These are phyloP conservation scores for Chaetodon trifascialis DNA, from an alignment of 2,113 vertebrate genomes.

Conservation along the genomic window DNA sequence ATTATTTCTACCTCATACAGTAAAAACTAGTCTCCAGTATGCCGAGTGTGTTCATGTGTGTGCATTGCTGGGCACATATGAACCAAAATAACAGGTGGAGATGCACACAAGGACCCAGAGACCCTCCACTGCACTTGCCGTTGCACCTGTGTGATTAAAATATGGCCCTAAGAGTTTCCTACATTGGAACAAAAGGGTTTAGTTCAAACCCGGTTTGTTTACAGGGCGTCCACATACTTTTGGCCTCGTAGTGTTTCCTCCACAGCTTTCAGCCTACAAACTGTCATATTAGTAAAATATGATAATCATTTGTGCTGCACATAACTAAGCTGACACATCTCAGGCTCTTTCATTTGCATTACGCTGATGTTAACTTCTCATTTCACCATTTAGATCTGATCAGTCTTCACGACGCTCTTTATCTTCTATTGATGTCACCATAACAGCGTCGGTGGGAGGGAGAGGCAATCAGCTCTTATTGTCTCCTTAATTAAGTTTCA, in stretches of 20 bases:
- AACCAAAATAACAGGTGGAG: background rate
- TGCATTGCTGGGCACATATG: background rate
- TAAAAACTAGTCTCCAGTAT: too few species aligned
- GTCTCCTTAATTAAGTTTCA: conserved; percentile 74
- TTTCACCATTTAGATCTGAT: conserved; percentile 37
- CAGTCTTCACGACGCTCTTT: conserved; percentile 46
- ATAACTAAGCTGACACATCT: background rate
- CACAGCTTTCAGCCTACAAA: background rate
- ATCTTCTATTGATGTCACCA: conserved; percentile 58
- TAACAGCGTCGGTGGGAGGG: conserved; percentile 65
- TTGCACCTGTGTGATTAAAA: background rate
- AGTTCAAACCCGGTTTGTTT: background rate
- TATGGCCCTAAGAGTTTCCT: background rate
- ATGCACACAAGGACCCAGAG: background rate
- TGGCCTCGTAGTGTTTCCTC: background rate
- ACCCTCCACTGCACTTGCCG: background rate
- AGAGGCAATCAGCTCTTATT: conserved; percentile 74
- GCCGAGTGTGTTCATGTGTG: too few species aligned
- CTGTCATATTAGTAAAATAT: background rate
- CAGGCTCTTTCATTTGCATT: conserved; percentile 29
- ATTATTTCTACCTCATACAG: too few species aligned
- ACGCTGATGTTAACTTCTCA: conserved; percentile 5
- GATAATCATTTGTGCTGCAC: background rate
- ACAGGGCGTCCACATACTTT: background rate
- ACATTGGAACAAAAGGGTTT: background rate